Evolutionary conservation across 2,888 invertebrate species (phyloP).

Genomic region (Neoitamus cyanurus): DNA sequence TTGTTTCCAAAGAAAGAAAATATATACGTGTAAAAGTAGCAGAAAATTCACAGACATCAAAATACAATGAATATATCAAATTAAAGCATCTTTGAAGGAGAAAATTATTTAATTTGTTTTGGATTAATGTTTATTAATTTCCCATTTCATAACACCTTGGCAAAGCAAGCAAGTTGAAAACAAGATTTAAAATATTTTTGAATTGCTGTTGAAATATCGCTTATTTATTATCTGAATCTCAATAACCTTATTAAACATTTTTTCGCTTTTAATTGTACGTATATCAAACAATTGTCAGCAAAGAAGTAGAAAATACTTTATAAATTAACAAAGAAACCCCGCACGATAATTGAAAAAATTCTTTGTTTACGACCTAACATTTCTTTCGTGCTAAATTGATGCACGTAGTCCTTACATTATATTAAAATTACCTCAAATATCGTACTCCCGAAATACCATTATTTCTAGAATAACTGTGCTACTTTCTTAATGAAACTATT

Average conservation of each 20-base stretch:
- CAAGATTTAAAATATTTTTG: slow-evolving; percentile 37
- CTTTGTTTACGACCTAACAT: too few species aligned
- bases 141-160: slow-evolving; percentile 39
- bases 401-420: too few species aligned
- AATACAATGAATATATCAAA: slow-evolving; percentile 44
- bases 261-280: neutral
- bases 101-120: slow-evolving; percentile 27
- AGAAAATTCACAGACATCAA: slow-evolving; percentile 47
- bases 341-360: too few species aligned
- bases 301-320: too few species aligned
- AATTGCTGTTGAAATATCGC: slow-evolving; percentile 41
- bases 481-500: too few species aligned
- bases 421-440: too few species aligned
- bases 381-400: neutral
- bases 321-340: neutral
- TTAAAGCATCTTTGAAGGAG: slow-evolving; percentile 36
- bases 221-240: neutral
- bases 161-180: slow-evolving; percentile 44
- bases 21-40: slow-evolving; percentile 38
- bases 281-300: neutral
- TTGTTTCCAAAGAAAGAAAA: slow-evolving; percentile 36
- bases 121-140: slow-evolving; percentile 42
- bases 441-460: too few species aligned
- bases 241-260: neutral
- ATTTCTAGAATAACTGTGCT: too few species aligned